Conservation (phyloP, 2,888 invertebrate species). For the Urechis unicinctus region DNA sequence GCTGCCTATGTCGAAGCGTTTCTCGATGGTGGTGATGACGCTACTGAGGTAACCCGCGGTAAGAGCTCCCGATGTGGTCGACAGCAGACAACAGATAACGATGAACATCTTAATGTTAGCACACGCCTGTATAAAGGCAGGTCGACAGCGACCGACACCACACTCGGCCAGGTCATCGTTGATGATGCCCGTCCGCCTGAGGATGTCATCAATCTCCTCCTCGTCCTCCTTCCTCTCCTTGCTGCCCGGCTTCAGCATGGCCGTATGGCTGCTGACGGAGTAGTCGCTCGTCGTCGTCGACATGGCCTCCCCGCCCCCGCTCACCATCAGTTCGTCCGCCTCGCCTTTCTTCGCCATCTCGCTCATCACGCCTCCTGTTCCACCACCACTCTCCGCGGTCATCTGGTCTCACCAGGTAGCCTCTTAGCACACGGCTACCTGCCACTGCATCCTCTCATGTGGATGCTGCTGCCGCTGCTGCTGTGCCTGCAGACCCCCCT, state of each 20-base stretch:
- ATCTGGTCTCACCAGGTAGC: too few species aligned
- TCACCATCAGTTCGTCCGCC: too few species aligned
- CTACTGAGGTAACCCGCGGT: constrained; percentile 49
- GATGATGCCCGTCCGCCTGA: neutral
- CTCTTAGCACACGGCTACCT: too few species aligned
- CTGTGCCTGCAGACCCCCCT: too few species aligned
- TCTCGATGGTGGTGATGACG: constrained; percentile 94
- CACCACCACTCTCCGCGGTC: too few species aligned
- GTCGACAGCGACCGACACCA: constrained; percentile 69
- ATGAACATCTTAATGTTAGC: constrained; percentile 71
- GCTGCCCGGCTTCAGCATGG: neutral
- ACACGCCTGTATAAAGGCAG: constrained; percentile 76
- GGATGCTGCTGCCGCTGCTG: too few species aligned
- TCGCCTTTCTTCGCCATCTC: too few species aligned
- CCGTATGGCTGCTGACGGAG: neutral
- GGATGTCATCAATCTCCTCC: neutral
- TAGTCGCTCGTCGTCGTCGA: neutral
- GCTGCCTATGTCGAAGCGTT: constrained; percentile 84
- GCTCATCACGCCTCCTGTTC: too few species aligned
- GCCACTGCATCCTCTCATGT: too few species aligned
- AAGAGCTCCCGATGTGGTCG: constrained; percentile 42
- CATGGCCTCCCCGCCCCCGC: too few species aligned
- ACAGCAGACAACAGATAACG: constrained; percentile 40
- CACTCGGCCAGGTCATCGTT: constrained; percentile 2
- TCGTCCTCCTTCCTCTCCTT: neutral